phyloP scores from a whole-genome alignment of 2,888 invertebrate species.

The Carcina quercana region DNA sequence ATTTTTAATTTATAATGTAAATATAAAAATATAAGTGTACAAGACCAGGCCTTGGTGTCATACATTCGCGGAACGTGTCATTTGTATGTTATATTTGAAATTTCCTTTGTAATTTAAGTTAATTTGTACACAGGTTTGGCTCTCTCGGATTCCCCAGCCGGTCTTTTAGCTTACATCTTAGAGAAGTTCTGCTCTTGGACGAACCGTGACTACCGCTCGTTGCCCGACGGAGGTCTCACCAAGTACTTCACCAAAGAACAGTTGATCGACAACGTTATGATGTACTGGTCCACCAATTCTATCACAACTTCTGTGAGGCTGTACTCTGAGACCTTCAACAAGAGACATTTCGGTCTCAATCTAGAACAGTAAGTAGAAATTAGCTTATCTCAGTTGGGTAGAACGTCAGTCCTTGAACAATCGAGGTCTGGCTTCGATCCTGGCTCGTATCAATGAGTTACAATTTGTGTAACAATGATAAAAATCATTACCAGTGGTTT shows the following conservation, averaged over 20 bases:
- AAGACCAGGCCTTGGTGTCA: no score
- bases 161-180: constrained; percentile 86
- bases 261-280: constrained; percentile 86
- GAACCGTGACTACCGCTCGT: constrained; percentile 41
- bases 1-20: no score
- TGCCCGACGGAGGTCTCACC: constrained; percentile 79
- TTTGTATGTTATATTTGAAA: no score
- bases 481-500: no score
- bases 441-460: no score
- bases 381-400: no score
- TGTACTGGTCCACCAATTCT: constrained; percentile 85
- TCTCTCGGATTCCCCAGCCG: constrained; percentile 83
- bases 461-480: no score
- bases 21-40: no score
- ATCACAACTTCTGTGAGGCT: constrained; percentile 84
- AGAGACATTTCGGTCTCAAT: constrained; percentile 25
- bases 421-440: no score
- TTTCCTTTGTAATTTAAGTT: no score
- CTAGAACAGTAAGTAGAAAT: constrained; percentile 66
- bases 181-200: constrained; percentile 90
- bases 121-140: constrained; percentile 78
- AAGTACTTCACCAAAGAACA: constrained; percentile 79
- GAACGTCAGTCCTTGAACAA: no score
- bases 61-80: no score
- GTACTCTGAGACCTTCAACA: constrained; percentile 78